Conservation (phyloP, 1,140 invertebrate species). For the Carcinoscorpius rotundicauda region DNA sequence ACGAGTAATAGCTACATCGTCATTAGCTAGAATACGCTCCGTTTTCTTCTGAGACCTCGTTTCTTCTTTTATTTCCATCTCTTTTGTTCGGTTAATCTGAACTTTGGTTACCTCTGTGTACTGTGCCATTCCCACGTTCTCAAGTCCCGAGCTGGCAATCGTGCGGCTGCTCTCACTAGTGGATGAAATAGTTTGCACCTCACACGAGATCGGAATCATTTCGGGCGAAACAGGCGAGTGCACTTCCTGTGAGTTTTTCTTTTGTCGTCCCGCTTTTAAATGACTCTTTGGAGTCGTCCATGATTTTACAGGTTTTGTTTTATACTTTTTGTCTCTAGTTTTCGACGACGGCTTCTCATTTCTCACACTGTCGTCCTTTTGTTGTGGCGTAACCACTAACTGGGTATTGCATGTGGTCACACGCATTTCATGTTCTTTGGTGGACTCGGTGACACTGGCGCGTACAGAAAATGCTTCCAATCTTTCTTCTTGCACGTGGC, state of each 20-base stretch:
- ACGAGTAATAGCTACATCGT: slow-evolving; percentile 20
- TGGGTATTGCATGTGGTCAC: no score
- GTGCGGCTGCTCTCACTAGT: slow-evolving; percentile 4
- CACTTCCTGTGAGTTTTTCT: background rate
- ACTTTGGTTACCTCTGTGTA: slow-evolving; percentile 21
- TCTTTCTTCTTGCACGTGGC: background rate
- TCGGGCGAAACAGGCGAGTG: background rate
- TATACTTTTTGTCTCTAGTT: no score
- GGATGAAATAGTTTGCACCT: background rate
- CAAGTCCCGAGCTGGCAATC: background rate
- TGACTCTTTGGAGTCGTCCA: no score
- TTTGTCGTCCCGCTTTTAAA: no score
- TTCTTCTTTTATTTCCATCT: slow-evolving; percentile 16
- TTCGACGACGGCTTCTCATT: no score
- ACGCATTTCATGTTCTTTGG: background rate
- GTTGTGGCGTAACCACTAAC: no score
- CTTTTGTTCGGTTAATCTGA: slow-evolving; percentile 19
- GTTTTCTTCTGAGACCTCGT: slow-evolving; percentile 19
- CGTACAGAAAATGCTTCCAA: background rate
- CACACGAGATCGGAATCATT: no score
- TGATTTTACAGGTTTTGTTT: no score
- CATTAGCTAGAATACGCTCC: slow-evolving; percentile 16
- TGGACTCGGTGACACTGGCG: background rate
- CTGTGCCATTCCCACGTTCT: slow-evolving; percentile 14
- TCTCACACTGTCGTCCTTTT: no score